Percentiles rank a stretch among this genome's conserved stretches.
Evolutionary conservation across 2,888 invertebrate species (phyloP).

Genomic region (Chesias legatella): DNA sequence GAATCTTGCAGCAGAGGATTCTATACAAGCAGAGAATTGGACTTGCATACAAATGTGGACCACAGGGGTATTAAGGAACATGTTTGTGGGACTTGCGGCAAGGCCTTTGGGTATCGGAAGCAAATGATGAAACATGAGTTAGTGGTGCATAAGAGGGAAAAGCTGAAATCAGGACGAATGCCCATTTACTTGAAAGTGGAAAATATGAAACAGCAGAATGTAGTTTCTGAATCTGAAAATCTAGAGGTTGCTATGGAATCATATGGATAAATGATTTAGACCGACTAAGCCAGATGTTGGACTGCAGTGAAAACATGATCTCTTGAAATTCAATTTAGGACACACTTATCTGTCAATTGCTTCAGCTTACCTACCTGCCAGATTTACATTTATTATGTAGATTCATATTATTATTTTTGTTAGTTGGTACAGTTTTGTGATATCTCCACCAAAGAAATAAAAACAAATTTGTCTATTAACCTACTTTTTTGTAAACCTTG

Average conservation of each 20-base stretch:
- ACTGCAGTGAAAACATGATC: no score
- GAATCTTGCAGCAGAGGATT: constrained; percentile 59
- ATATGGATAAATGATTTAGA: no score
- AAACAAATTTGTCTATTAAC: no score
- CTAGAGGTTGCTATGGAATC: constrained; percentile 13
- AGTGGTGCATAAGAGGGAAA: constrained; percentile 66
- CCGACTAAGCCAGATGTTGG: no score
- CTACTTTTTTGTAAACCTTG: no score
- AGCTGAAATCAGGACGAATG: constrained; percentile 55
- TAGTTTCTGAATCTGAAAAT: constrained; percentile 2
- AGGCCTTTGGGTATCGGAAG: constrained; percentile 66
- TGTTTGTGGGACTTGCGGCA: constrained; percentile 60
- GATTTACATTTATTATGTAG: no score
- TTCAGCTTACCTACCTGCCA: no score
- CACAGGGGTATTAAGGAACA: constrained; percentile 67
- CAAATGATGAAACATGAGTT: constrained; percentile 72
- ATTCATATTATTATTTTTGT: no score
- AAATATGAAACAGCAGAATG: constrained; percentile 40
- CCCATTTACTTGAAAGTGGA: constrained; percentile 63
- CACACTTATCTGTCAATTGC: no score
- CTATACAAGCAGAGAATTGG: constrained; percentile 54
- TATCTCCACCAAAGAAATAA: no score
- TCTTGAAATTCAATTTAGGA: no score
- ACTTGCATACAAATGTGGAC: constrained; percentile 63
- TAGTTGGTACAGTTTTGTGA: no score